Evolutionary conservation across 2,113 vertebrate species (phyloP).

Genomic region (Nematolebias whitei): DNA sequence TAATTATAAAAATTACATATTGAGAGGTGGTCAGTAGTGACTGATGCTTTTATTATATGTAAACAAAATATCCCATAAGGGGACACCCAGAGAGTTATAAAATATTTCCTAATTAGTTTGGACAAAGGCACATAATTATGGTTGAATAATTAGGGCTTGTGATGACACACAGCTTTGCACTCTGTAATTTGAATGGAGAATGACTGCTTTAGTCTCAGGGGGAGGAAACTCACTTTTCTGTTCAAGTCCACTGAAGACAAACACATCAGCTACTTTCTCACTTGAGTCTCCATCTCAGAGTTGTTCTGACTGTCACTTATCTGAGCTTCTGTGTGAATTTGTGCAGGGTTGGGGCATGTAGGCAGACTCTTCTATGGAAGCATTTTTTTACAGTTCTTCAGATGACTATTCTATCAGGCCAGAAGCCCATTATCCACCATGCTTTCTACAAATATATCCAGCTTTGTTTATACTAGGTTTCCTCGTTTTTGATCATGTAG

Average conservation of each 20-base stretch:
- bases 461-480: neutral
- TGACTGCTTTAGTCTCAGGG: conserved; percentile 1
- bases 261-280: conserved; percentile 2
- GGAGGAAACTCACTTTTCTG: conserved; percentile 8
- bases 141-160: conserved; percentile 28
- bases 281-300: neutral
- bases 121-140: conserved; percentile 25
- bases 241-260: conserved; percentile 5
- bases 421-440: neutral
- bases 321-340: neutral
- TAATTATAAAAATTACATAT: neutral
- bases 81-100: neutral
- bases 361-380: neutral
- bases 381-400: neutral
- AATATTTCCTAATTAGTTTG: neutral
- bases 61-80: neutral
- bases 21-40: neutral
- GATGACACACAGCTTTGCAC: conserved; percentile 27
- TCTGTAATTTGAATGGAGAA: conserved; percentile 20
- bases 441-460: neutral
- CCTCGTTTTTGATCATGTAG: too few species aligned
- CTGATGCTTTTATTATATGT: neutral
- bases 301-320: neutral
- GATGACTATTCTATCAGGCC: neutral
- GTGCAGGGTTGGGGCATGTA: too few species aligned